These are phyloP conservation scores for Drosophila helvetica DNA, from an alignment of 2,888 invertebrate genomes.

Conservation along the genomic window DNA sequence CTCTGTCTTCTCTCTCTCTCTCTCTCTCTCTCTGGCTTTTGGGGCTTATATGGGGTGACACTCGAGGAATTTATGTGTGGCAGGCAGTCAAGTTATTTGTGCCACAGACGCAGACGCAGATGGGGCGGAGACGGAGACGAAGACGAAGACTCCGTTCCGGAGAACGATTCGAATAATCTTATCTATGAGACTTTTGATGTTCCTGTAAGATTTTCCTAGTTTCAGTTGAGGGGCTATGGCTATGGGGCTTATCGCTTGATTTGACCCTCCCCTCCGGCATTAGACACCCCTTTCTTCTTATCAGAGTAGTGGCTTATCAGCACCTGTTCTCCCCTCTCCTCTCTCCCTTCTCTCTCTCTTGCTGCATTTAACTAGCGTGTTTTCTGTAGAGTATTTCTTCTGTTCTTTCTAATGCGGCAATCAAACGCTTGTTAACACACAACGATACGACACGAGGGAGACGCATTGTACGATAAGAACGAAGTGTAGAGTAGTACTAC, in stretches of 20 bases:
- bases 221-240: conserved; percentile 4
- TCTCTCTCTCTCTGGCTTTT: conserved; percentile 8
- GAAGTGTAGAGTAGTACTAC: background rate
- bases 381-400: conserved; percentile 24
- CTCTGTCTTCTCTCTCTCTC: background rate
- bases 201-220: conserved; percentile 58
- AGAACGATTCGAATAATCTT: conserved; percentile 42
- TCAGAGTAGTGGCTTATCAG: conserved; percentile 22
- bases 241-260: conserved; percentile 30
- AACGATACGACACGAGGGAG: background rate
- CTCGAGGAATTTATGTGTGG: conserved; percentile 30
- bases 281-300: conserved; percentile 31
- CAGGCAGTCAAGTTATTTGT: conserved; percentile 17
- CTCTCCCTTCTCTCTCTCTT: conserved; percentile 9
- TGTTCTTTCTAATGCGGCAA: conserved; percentile 68
- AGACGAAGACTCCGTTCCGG: conserved; percentile 8
- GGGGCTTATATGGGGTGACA: conserved; percentile 8
- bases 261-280: conserved; percentile 25
- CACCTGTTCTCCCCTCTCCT: background rate
- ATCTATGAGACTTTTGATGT: conserved; percentile 42
- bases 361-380: conserved; percentile 56
- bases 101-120: conserved; percentile 13
- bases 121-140: background rate
- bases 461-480: conserved; percentile 29
- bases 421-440: conserved; percentile 70